phyloP scores from a whole-genome alignment of 2,797 vertebrate genomes.

The Halcyon chelicuti region DNA sequence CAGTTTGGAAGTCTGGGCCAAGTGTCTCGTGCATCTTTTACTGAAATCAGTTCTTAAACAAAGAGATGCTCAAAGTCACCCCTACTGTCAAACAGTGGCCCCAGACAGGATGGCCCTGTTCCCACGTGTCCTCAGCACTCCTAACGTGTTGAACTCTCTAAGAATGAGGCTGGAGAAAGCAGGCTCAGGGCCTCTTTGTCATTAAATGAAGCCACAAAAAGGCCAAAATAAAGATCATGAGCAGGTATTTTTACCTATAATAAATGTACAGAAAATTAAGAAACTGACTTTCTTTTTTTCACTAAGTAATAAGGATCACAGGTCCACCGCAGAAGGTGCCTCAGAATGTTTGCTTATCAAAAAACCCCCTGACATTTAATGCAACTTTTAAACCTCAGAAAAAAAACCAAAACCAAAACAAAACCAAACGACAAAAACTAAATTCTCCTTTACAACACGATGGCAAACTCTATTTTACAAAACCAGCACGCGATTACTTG shows the following conservation, averaged over 20 bases:
- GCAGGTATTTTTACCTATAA: not conserved
- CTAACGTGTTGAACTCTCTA: not conserved
- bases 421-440: too few relatives aligned
- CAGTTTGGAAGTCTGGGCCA: not conserved
- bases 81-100: not conserved
- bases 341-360: not conserved
- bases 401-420: too few relatives aligned
- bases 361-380: not conserved
- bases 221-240: not conserved
- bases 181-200: accelerated
- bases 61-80: not conserved
- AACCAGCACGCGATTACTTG: not conserved
- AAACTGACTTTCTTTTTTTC: not conserved
- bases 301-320: not conserved
- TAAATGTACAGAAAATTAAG: not conserved
- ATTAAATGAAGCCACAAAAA: not conserved
- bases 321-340: not conserved
- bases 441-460: not conserved
- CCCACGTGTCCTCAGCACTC: not conserved
- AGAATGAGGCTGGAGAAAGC: not conserved
- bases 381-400: not conserved
- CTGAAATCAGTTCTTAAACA: not conserved
- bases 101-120: not conserved
- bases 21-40: not conserved
- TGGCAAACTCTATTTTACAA: not conserved